phyloP scores from a whole-genome alignment of 2,888 invertebrate species.

The Proisotoma minuta region DNA sequence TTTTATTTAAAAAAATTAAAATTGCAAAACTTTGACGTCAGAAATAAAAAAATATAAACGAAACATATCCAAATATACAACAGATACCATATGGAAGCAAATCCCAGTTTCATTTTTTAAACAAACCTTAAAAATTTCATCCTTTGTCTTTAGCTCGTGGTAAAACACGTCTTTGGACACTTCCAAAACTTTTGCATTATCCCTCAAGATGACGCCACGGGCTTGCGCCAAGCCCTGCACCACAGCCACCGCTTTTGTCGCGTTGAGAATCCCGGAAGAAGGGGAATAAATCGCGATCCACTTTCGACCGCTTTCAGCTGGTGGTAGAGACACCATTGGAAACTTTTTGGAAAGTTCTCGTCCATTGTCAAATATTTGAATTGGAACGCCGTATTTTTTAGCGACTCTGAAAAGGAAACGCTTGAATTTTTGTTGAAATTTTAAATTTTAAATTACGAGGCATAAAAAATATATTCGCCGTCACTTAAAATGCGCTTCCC shows the following conservation, averaged over 20 bases:
- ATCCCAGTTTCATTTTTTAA: constrained; percentile 1
- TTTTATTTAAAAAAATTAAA: no score
- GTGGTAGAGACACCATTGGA: constrained; percentile 30
- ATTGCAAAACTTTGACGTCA: no score
- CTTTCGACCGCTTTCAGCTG: no score
- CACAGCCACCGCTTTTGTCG: constrained; percentile 40
- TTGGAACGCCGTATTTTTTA: constrained; percentile 27
- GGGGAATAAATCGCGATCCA: no score
- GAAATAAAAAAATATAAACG: no score
- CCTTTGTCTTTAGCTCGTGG: neutral
- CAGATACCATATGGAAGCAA: no score
- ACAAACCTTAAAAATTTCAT: neutral
- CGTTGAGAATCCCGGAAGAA: constrained; percentile 42
- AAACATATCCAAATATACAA: no score
- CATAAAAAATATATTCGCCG: no score
- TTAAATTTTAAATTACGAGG: no score
- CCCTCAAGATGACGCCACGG: constrained; percentile 26
- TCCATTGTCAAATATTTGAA: constrained; percentile 29
- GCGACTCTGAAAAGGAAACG: no score
- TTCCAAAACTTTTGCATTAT: constrained; percentile 31
- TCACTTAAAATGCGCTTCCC: no score
- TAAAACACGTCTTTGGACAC: constrained; percentile 16
- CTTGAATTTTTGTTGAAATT: no score
- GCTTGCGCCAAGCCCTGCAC: constrained; percentile 36
- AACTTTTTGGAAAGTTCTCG: constrained; percentile 19